phyloP scores from a whole-genome alignment of 23 tunicate genomes.

The Trididemnum miniatum region DNA sequence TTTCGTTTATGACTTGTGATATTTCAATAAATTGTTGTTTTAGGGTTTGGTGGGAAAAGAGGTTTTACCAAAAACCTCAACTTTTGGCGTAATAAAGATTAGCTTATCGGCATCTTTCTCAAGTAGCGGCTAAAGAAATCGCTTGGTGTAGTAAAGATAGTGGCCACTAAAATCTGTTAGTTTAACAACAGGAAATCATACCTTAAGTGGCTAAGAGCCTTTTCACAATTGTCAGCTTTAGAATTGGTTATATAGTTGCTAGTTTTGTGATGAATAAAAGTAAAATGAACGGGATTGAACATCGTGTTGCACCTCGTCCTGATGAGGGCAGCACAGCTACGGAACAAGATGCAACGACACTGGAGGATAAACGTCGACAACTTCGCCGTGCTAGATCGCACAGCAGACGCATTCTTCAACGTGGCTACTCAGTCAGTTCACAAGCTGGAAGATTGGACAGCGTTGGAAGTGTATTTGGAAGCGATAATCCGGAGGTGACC shows the following conservation, averaged over 20 bases:
- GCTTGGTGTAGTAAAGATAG: no score
- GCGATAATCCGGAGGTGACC: slow-evolving; percentile 24
- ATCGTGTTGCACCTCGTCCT: neutral
- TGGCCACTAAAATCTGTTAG: no score
- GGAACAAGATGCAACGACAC: neutral
- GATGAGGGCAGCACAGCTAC: neutral
- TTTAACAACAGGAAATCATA: no score
- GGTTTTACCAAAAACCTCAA: no score
- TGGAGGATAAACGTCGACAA: slow-evolving; percentile 60
- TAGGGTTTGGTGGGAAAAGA: no score
- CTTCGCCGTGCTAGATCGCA: slow-evolving; percentile 63
- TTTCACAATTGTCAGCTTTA: no score
- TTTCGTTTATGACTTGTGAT: no score
- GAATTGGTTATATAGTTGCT: neutral
- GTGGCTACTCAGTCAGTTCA: slow-evolving; percentile 39
- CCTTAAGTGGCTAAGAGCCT: no score
- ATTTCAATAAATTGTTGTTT: no score
- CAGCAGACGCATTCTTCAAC: slow-evolving; percentile 47
- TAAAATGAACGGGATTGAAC: slow-evolving; percentile 3
- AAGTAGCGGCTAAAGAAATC: no score
- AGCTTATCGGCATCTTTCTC: no score
- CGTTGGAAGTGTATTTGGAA: slow-evolving; percentile 50
- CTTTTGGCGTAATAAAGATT: no score
- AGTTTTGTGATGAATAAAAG: slow-evolving; percentile 5
- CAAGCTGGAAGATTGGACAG: slow-evolving; percentile 50